Conservation (phyloP, 2,888 invertebrate species). For the Torymus tubicola region DNA sequence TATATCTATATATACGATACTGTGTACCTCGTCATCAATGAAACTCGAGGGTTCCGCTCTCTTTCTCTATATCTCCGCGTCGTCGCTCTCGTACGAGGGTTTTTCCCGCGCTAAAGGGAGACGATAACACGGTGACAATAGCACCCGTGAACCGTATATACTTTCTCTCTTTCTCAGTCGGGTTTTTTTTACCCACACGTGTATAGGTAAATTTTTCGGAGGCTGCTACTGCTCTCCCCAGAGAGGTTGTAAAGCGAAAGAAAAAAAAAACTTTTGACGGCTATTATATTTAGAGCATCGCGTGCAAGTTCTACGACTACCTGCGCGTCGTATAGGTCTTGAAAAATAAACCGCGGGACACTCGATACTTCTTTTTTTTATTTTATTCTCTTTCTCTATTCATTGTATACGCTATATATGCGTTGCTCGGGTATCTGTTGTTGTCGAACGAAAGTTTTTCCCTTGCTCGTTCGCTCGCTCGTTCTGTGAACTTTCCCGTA, state of each 20-base stretch:
- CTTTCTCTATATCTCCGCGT: no score
- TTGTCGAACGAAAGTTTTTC: neutral
- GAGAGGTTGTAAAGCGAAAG: neutral
- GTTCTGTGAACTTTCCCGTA: no score
- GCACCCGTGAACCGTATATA: conserved; percentile 1
- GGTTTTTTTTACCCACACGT: neutral
- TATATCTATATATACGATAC: no score
- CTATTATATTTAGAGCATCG: conserved; percentile 41
- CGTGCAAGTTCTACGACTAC: conserved; percentile 13
- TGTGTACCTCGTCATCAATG: conserved; percentile 32
- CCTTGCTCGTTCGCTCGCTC: neutral
- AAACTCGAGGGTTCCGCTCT: conserved; percentile 15
- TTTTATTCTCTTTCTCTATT: conserved; percentile 25
- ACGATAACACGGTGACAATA: conserved; percentile 34
- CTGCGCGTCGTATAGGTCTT: conserved; percentile 33
- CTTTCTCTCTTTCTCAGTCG: neutral
- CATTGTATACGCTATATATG: no score
- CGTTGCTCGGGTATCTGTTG: neutral
- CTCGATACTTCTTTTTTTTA: conserved; percentile 35
- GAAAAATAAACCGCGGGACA: conserved; percentile 8
- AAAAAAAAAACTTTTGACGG: conserved; percentile 30
- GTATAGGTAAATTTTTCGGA: conserved; percentile 44
- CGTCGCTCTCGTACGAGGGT: neutral
- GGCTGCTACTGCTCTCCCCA: neutral
- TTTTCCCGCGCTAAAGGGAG: conserved; percentile 2